A percentile compares a stretch with the other conserved stretches of the same genome.
These are phyloP conservation scores for Lycaon pictus DNA, from an alignment of 2,113 vertebrate species.

Conservation along the genomic window DNA sequence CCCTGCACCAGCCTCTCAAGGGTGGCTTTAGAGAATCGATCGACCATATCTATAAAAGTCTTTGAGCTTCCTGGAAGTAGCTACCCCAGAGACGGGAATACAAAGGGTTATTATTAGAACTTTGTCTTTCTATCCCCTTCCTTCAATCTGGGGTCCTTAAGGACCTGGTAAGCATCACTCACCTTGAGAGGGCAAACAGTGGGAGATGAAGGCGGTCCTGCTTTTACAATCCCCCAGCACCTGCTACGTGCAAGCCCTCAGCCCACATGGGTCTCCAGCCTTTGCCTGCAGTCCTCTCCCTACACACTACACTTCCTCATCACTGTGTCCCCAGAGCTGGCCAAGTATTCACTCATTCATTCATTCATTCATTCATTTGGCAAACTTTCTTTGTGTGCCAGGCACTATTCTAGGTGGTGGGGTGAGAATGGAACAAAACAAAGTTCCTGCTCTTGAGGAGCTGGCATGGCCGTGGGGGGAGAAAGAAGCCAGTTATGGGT, in stretches of 20 bases:
- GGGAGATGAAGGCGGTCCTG: not conserved
- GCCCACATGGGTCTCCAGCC: not conserved
- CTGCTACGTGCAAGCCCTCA: not conserved
- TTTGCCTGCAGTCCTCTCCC: not conserved
- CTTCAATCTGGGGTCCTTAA: not conserved
- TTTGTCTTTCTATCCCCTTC: not conserved
- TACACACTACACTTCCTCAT: accelerated
- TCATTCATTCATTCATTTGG: not conserved
- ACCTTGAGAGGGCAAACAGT: not conserved
- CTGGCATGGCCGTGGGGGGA: not conserved
- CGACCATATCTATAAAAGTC: conserved; percentile 47
- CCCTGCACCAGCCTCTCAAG: not conserved
- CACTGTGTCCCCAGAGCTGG: not conserved
- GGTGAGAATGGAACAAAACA: not conserved
- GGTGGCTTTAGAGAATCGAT: not conserved
- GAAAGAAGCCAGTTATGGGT: not conserved
- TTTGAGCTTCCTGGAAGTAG: conserved; percentile 54
- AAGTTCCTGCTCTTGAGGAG: not conserved
- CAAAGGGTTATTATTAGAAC: conserved; percentile 35
- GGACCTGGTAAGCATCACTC: not conserved
- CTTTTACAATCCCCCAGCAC: not conserved
- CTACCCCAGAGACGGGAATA: not conserved
- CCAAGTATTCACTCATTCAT: not conserved
- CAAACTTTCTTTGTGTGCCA: not conserved
- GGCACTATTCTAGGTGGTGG: not conserved